Base-by-base conservation (phyloP, 2,797 vertebrate genomes). In the Cirrhinus molitorella region DNA sequence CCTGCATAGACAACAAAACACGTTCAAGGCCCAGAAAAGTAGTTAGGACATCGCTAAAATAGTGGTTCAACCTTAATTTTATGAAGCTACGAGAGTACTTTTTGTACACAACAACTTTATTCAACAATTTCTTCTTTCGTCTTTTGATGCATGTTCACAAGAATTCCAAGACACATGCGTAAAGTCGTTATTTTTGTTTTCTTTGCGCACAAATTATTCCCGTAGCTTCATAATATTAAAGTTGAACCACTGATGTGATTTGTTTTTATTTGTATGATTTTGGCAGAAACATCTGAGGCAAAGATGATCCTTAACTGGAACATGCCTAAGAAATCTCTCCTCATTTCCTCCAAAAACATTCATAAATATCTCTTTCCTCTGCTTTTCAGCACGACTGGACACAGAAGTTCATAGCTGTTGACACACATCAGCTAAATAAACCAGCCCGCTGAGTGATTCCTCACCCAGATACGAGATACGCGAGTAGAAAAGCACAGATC, bases 241-340 rank as follows among this genome's bases (percentile, higher is more conserved):
- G 40, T 43, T 43, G 40, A 43, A 43, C 40, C 40, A 10, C 1
- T 10, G 40, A 43, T 55, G 53, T 55, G 16, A 34, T 78, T 47
- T 78, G 59, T 49, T 65, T 78, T 45, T 65, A 65, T 78, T 78
- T 49, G 45, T 65, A 31, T 65, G 59, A 49, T 65, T 49, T 71
- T 45, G 66, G 25, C 47, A 79, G 7, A 61, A 61, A 55, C 25
- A 72, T 31, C 67, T 37, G 43, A 72, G 12, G 45, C 40, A 45
- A 77, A 61, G 57, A 9, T 63, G 40, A 49, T 31, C 43, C 59
- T 49, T 31, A 65, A 78, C 43, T 21, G 19, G 25, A 49, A 65
- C 23, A 49, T 34, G 49, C 49, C 61, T 47, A 37, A 63, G 16
- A 40, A 5, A 21, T 65, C 57, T 63, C 53, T 71, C 8, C 43